Conservation (phyloP, 2,888 invertebrate genomes). For the Megaustenia siamemsis region DNA sequence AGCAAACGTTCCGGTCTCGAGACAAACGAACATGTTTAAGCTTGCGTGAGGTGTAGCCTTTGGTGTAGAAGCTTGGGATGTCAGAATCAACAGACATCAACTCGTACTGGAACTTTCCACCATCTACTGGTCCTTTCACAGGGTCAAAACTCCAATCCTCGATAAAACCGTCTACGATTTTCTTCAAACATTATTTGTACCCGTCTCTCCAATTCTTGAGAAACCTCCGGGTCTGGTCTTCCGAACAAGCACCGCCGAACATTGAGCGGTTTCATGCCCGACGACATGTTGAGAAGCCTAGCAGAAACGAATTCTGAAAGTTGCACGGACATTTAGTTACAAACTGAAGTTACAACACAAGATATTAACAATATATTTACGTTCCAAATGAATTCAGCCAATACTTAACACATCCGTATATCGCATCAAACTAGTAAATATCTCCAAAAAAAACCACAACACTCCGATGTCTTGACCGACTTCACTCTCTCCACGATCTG, state of each 20-base stretch:
- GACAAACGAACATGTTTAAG: background rate
- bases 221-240: background rate
- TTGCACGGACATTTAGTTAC: background rate
- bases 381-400: background rate
- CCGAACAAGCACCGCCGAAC: conserved; percentile 19
- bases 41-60: conserved; percentile 18
- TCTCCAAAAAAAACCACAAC: background rate
- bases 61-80: conserved; percentile 6
- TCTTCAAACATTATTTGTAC: background rate
- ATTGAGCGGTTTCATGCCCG: background rate
- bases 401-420: background rate
- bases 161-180: background rate
- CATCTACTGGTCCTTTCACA: background rate
- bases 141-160: conserved; percentile 20
- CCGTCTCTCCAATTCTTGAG: background rate
- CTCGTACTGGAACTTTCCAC: conserved; percentile 9
- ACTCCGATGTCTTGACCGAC: background rate
- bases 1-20: background rate
- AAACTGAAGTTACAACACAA: background rate
- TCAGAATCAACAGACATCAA: background rate
- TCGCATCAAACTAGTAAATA: no score
- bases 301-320: background rate
- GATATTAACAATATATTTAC: background rate
- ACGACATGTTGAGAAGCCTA: conserved; percentile 8
- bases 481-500: background rate